Evolutionary conservation across 2,888 invertebrate genomes (phyloP).

Genomic region (Rhabditoides inermis): DNA sequence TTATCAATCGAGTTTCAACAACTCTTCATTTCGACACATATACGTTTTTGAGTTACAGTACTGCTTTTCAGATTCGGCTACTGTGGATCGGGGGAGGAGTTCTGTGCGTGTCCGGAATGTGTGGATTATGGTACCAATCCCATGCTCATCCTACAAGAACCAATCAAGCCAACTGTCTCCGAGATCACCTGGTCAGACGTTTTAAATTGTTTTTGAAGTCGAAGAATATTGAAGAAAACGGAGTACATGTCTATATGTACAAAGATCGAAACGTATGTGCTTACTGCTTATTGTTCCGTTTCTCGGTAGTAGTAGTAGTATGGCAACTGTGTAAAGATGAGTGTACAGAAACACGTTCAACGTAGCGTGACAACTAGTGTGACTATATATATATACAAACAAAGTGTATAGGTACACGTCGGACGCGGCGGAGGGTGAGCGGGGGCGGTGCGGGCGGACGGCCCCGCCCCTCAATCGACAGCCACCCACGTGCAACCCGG

Average conservation of each 20-base stretch:
- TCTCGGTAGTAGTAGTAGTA: too few relatives aligned
- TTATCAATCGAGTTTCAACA: too few relatives aligned
- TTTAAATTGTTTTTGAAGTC: too few relatives aligned
- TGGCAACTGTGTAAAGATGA: too few relatives aligned
- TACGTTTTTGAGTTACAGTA: neutral
- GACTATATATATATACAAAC: too few relatives aligned
- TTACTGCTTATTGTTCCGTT: too few relatives aligned
- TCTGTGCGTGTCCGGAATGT: conserved; percentile 48
- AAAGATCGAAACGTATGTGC: too few relatives aligned
- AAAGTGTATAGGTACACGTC: conserved; percentile 45
- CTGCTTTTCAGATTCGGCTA: conserved; percentile 42
- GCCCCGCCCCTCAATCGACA: conserved; percentile 32
- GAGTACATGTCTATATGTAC: too few relatives aligned
- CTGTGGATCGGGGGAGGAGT: conserved; percentile 49
- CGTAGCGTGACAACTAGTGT: too few relatives aligned
- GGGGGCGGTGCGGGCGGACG: conserved; percentile 40
- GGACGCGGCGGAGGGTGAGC: conserved; percentile 38
- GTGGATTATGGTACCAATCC: conserved; percentile 45
- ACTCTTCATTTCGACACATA: too few relatives aligned
- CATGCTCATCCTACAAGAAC: conserved; percentile 37
- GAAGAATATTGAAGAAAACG: too few relatives aligned
- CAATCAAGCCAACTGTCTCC: conserved; percentile 30
- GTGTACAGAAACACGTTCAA: too few relatives aligned
- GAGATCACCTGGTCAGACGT: conserved; percentile 21
- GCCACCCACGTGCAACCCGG: conserved; percentile 42